Base-by-base conservation (phyloP, 2,113 vertebrate species). In the Zingel zingel region DNA sequence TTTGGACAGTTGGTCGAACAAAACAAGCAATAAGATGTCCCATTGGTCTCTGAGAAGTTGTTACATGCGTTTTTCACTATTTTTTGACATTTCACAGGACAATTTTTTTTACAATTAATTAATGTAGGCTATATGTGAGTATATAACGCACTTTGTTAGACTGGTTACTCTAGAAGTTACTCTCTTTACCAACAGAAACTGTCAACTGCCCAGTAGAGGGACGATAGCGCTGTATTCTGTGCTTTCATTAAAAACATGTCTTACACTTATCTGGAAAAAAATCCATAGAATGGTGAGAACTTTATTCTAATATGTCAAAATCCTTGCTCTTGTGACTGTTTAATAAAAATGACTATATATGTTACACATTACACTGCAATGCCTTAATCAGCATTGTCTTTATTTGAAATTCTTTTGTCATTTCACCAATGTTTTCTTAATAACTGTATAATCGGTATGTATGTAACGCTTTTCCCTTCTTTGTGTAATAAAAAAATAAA, bases 181-280 rank as follows among this genome's bases (percentile, higher is more conserved):
- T 39, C 18, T 53, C 59, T 33, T 36, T 16, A 36, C n/a, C 19
- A 30, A 27, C 63, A 73, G 8, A 19, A 25, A 27, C 15, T 19
- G n/a, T 9, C 11, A 27, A 27, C 15, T 19, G n/a, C 15, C 11
- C 13, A 63, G 53, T 12, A 43, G 9, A 27, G n/a, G 68, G 57
- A 15, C 2, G 30, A 54, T 16, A 15, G 4, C 9, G 16, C 18
- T 5, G 54, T 4, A 11, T 54, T 77, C 16, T 39, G 59, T 21
- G 21, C 3, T 47, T 69, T 61, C 4, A 58, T 23, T 2, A 39
- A 19, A 64, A 62, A 50, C 48, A 50, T 7, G 33, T 78, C 64
- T 86, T 94, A 96, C 97, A 93, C 5, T 95, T 94, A 8, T 36
- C 36, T 36, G 33, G 33, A 36, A 36, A 36, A 36, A 36, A 7